Evolutionary conservation across 2,113 vertebrate genomes (phyloP).

Genomic region (Corapipo altera): DNA sequence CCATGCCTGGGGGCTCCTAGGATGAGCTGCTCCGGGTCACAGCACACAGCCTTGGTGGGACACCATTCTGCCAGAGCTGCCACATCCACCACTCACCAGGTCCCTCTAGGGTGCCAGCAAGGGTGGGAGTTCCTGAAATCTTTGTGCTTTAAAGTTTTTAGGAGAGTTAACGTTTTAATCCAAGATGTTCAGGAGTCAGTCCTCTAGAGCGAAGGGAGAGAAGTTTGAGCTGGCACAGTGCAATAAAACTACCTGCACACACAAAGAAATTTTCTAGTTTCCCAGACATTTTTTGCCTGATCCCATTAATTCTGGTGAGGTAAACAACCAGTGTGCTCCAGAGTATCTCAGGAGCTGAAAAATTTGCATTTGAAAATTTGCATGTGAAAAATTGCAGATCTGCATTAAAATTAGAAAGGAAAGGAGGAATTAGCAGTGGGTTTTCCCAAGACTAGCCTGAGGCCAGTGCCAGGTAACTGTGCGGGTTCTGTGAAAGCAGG

Average conservation of each 20-base stretch:
- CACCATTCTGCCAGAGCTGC: background rate
- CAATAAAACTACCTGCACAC: background rate
- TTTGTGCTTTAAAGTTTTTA: background rate
- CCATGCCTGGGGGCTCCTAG: background rate
- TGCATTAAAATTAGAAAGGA: slow-evolving; percentile 33
- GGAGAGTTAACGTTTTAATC: background rate
- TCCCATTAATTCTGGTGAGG: slow-evolving; percentile 33
- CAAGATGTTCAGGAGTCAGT: background rate
- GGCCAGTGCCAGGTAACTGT: background rate
- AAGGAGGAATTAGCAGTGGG: slow-evolving; percentile 38
- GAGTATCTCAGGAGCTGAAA: background rate
- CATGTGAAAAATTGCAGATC: slow-evolving; percentile 29
- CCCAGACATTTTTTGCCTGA: slow-evolving; percentile 10
- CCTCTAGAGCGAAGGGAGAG: background rate
- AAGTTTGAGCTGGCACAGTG: background rate
- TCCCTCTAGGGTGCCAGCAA: background rate
- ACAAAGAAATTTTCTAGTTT: background rate
- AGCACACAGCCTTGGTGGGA: background rate
- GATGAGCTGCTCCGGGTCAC: rapidly evolving
- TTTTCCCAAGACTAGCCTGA: slow-evolving; percentile 4
- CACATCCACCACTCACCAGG: rapidly evolving
- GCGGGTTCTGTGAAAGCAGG: background rate
- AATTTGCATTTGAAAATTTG: slow-evolving; percentile 14
- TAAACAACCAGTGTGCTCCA: background rate
- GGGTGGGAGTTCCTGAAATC: background rate